phyloP scores from a whole-genome alignment of 2,113 vertebrate species.

The Sitta europaea region DNA sequence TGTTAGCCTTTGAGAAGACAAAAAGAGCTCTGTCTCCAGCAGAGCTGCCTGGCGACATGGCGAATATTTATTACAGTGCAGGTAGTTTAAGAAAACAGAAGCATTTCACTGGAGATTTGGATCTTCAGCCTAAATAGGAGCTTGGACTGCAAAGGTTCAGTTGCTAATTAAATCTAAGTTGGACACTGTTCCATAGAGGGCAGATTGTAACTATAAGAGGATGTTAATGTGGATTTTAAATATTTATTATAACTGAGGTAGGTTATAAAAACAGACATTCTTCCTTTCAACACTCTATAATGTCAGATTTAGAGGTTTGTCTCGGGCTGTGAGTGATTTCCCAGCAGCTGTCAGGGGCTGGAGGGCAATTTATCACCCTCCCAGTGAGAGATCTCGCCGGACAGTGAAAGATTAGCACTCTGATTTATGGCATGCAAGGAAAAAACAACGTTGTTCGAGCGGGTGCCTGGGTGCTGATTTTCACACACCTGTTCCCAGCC shows the following conservation, averaged over 20 bases:
- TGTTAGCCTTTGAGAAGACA: constrained; percentile 62
- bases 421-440: constrained; percentile 78
- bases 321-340: constrained; percentile 86
- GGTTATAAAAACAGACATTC: constrained; percentile 98
- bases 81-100: constrained; percentile 77
- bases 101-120: constrained; percentile 49
- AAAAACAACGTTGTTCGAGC: constrained; percentile 60
- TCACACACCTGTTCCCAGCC: constrained; percentile 78
- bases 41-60: constrained; percentile 56
- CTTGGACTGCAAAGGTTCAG: constrained; percentile 56
- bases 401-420: constrained; percentile 76
- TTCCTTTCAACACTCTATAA: constrained; percentile 96
- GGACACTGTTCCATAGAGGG: constrained; percentile 75
- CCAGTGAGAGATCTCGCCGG: constrained; percentile 71
- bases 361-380: constrained; percentile 79
- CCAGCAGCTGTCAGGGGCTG: constrained; percentile 82
- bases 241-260: constrained; percentile 91
- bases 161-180: constrained; percentile 82
- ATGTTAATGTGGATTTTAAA: constrained; percentile 81
- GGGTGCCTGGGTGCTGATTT: constrained; percentile 51
- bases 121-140: constrained; percentile 60
- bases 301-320: constrained; percentile 95
- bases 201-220: constrained; percentile 76
- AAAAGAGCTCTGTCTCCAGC: constrained; percentile 50
- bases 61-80: constrained; percentile 70